Base-by-base conservation (phyloP, 2,888 invertebrate species). In the Sepiola atlantica region DNA sequence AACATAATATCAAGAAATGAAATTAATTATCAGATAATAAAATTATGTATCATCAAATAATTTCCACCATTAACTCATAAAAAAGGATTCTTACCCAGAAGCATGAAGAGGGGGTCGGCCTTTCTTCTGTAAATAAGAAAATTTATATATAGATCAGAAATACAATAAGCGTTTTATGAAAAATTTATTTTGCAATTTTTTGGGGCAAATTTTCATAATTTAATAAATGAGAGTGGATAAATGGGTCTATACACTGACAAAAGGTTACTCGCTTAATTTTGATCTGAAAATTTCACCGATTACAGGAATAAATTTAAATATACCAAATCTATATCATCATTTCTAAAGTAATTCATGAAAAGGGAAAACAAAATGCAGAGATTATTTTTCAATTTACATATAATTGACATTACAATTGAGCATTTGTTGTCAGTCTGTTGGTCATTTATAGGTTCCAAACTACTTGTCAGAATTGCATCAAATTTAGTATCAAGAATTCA, bases 1-100 rank as follows among this genome's bases (percentile, higher is more conserved):
- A 45, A 45, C 2, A 45, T 77, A 77, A 77, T 16, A 77, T 77
- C n/a, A 77, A 14, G 12, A 77, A 32, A 77, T 77, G n/a, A 77
- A 77, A 77, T n/a, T 32, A 77, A 77, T 77, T 77, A 77, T 77
- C 12, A 77, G 28, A 77, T 16, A 77, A 77, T 32, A 12, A 0
- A 77, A 77, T 77, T 18, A n/a, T n/a, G 14, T 77, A n/a, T 12
- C 10, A n/a, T n/a, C 16, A 4, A 77, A 77, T 77, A 32, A 77
- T n/a, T 77, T 77, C n/a, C 8, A 77, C n/a, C 18, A 14, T 77
- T 77, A n/a, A n/a, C 2, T 14, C 4, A 77, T 77, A 32, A 2
- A 77, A 32, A 77, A 8, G 2, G n/a, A 77, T 45, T 96, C 96
- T 95, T 95, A 97, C 97, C 97, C 97, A 92, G 97, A 97, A 24